phyloP scores from a whole-genome alignment of 2,888 invertebrate species.

The Luperina nickerlii region DNA sequence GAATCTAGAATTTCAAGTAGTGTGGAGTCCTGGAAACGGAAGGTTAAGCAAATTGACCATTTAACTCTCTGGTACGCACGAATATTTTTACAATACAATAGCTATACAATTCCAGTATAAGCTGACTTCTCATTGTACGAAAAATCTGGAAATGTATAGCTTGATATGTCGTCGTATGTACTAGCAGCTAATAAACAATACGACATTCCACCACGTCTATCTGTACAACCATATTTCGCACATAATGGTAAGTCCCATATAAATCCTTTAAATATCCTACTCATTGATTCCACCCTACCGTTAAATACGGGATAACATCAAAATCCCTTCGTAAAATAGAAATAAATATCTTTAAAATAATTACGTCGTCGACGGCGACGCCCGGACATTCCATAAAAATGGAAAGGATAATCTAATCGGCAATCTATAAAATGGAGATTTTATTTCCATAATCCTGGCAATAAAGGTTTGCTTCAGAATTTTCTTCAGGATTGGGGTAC shows the following conservation, averaged over 20 bases:
- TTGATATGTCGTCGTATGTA: too few relatives aligned
- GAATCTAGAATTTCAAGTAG: background rate
- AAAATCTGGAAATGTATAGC: too few relatives aligned
- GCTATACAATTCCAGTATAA: too few relatives aligned
- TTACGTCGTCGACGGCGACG: conserved; percentile 48
- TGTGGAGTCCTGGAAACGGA: background rate
- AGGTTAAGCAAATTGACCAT: background rate
- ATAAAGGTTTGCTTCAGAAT: conserved; percentile 62
- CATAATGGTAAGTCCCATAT: background rate
- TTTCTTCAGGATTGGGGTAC: conserved; percentile 41
- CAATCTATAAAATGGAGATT: conserved; percentile 64
- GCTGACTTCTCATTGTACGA: too few relatives aligned
- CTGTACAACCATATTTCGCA: background rate
- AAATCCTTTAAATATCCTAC: conserved; percentile 3
- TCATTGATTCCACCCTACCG: background rate
- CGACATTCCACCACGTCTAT: conserved; percentile 1
- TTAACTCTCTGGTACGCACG: background rate
- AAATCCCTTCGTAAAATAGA: conserved; percentile 32
- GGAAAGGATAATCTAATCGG: conserved; percentile 58
- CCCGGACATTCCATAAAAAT: conserved; percentile 57
- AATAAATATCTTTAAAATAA: conserved; percentile 50
- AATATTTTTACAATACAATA: too few relatives aligned
- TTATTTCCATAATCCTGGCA: conserved; percentile 63
- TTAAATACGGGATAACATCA: conserved; percentile 28
- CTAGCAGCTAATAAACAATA: background rate